A percentile compares a stretch with the other conserved stretches of the same genome.
phyloP scores from a whole-genome alignment of 2,888 invertebrate species.

The Orchestes rusci region DNA sequence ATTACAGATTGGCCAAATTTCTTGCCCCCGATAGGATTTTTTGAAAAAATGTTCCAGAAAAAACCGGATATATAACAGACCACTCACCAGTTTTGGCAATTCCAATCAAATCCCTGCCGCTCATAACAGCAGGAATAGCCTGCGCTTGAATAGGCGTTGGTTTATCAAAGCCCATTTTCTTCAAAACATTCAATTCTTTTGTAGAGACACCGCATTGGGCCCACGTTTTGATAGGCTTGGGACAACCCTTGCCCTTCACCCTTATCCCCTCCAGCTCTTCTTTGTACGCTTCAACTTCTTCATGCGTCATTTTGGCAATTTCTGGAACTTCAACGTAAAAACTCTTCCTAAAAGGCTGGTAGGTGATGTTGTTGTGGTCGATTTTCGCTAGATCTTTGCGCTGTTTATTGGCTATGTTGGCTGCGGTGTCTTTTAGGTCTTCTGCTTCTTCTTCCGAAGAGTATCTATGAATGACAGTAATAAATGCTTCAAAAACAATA shows the following conservation, averaged over 20 bases:
- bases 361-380: conserved; percentile 82
- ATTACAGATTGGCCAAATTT: no score
- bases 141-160: conserved; percentile 99
- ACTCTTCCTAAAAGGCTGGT: conserved; percentile 74
- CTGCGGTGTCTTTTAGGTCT: conserved; percentile 86
- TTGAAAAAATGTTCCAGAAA: background rate
- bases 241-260: conserved; percentile 94
- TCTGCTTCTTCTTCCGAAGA: conserved; percentile 96
- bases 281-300: conserved; percentile 78
- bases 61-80: no score
- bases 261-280: conserved; percentile 91
- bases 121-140: conserved; percentile 96
- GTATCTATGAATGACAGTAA: conserved; percentile 48
- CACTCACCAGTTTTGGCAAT: conserved; percentile 88
- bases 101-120: conserved; percentile 92
- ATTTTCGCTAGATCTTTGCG: conserved; percentile 89
- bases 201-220: conserved; percentile 97
- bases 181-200: conserved; percentile 87
- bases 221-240: conserved; percentile 93
- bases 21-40: background rate
- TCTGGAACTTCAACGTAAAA: conserved; percentile 99
- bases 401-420: conserved; percentile 81
- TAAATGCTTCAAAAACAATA: background rate
- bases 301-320: conserved; percentile 81
- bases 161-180: conserved; percentile 86